Base-by-base conservation (phyloP, 2,888 invertebrate species). In the Apodemia mormo region DNA sequence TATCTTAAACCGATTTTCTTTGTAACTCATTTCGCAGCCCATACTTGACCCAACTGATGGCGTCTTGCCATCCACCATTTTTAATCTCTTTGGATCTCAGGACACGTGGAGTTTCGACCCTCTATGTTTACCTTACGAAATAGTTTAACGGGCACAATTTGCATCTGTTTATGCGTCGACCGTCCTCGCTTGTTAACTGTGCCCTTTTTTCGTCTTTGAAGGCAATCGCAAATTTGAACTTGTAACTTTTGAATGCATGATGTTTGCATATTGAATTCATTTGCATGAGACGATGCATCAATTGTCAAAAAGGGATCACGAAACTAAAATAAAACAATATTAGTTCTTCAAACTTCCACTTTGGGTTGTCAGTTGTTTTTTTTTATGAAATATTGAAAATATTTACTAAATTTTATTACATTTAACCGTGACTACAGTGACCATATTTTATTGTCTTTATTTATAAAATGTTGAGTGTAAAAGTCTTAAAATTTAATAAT, bases 81-180 rank as follows among this genome's bases (percentile, higher is more conserved):
- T 93, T 92, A 93, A 93, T 93, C 93, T 92, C 85, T 89, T 91
- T 89, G 65, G 65, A 65, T 68, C 68, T 80, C 78, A 82, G 88
- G 90, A 90, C 89, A 90, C 91, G 89, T 89, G 92, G 86, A 86
- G 81, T 82, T 49, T 82, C 79, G 78, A 75, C 81, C 89, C 92
- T 88, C 88, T 84, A 79, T 93, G 92, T 93, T 92, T 93, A 92
- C 92, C 92, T 92, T 90, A 89, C 87, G 89, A 92, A 93, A 93
- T 93, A 93, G 93, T 93, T 93, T 92, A 92, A 92, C 93, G 89
- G 89, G 85, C 85, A 88, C 93, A 90, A 93, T 93, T 93, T 93
- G 92, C 93, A 93, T 93, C 87, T 92, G 84, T 86, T 92, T 93
- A 92, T 92, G 89, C 92, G 82, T 79, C 83, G 89, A 82, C 88